Conservation (phyloP, 53 echinoderm and acorn worm genomes). For the Mesocentrotus franciscanus region DNA sequence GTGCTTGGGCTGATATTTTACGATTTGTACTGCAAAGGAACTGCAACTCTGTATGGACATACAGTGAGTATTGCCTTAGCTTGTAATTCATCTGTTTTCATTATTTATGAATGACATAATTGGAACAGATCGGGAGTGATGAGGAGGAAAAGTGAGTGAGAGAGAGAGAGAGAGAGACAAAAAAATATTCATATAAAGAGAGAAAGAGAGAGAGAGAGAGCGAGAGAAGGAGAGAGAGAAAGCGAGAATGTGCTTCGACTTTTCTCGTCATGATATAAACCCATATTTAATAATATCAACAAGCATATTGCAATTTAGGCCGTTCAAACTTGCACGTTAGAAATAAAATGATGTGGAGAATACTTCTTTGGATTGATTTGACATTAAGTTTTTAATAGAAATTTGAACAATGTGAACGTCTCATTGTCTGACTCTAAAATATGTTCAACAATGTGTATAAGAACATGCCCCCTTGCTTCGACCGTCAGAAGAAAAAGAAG, state of each 20-base stretch:
- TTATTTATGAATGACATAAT: neutral
- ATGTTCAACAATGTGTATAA: neutral
- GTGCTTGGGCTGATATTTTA: constrained; percentile 56
- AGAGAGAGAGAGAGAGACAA: neutral
- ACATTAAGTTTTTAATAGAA: too few relatives aligned
- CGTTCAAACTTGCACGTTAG: too few relatives aligned
- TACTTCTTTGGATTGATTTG: too few relatives aligned
- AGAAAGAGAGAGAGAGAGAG: neutral
- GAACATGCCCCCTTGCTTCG: neutral
- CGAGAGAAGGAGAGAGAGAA: neutral
- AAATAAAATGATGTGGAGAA: too few relatives aligned
- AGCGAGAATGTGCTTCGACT: neutral
- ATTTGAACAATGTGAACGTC: too few relatives aligned
- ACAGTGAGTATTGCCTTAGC: constrained; percentile 47
- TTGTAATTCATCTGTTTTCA: neutral
- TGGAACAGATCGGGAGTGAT: neutral
- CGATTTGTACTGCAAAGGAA: constrained; percentile 64
- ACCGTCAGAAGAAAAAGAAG: neutral
- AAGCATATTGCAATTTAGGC: too few relatives aligned
- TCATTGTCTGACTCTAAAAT: too few relatives aligned
- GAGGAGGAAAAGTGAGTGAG: neutral
- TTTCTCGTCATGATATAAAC: too few relatives aligned
- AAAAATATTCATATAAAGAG: too few relatives aligned
- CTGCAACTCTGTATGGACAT: constrained; percentile 55
- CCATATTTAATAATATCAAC: too few relatives aligned